phyloP scores from a whole-genome alignment of 2,113 vertebrate genomes.

The Phalacrocorax pelagicus region DNA sequence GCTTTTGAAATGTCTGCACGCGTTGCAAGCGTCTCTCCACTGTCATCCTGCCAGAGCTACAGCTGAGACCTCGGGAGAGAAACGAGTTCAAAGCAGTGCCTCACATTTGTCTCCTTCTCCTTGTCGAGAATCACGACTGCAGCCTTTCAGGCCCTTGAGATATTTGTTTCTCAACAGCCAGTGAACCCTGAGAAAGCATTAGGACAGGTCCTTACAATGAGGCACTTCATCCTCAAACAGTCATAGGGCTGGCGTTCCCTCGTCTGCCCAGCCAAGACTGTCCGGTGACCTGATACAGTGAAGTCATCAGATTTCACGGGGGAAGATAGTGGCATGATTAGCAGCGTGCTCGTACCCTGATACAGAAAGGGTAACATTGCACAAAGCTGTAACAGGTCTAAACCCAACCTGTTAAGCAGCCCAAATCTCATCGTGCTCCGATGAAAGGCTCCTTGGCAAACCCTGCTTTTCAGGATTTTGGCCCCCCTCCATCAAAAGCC shows the following conservation, averaged over 20 bases:
- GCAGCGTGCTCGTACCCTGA: neutral
- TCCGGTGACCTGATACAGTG: rapidly evolving
- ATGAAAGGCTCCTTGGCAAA: neutral
- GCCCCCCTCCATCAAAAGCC: neutral
- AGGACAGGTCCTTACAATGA: neutral
- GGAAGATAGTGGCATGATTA: neutral
- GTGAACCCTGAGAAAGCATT: neutral
- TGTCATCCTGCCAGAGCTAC: neutral
- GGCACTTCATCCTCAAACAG: neutral
- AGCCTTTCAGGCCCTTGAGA: neutral
- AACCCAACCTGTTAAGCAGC: neutral
- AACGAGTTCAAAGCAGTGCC: neutral
- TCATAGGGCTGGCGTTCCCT: neutral
- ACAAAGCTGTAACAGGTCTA: neutral
- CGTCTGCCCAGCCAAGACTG: neutral
- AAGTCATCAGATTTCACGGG: neutral
- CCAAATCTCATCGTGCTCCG: neutral
- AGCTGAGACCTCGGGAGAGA: neutral
- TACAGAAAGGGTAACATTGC: neutral
- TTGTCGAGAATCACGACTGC: neutral
- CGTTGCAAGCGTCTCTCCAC: neutral
- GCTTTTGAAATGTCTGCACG: neutral
- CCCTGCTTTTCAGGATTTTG: neutral
- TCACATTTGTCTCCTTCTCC: neutral
- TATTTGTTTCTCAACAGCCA: neutral